These are phyloP conservation scores for Leucophenga montana DNA, from an alignment of 2,888 invertebrate genomes.

Conservation along the genomic window DNA sequence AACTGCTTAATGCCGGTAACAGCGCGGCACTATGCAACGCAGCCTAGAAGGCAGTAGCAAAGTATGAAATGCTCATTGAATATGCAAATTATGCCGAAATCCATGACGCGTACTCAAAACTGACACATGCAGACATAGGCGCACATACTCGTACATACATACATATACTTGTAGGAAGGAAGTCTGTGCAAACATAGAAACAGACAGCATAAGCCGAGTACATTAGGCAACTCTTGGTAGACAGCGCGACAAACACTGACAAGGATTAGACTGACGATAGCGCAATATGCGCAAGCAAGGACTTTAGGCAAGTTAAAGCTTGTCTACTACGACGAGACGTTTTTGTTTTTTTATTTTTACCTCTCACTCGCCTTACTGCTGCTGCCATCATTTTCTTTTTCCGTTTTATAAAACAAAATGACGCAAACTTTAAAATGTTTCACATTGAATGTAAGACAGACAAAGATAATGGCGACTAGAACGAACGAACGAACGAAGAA, in stretches of 20 bases:
- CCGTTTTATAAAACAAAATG: neutral
- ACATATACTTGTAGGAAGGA: no score
- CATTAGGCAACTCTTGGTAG: no score
- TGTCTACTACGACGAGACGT: neutral
- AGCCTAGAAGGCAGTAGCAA: no score
- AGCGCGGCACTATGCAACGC: no score
- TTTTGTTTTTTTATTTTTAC: neutral
- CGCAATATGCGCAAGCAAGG: neutral
- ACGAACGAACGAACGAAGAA: no score
- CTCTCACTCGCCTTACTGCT: neutral
- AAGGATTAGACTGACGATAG: no score
- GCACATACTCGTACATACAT: neutral
- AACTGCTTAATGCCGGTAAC: no score
- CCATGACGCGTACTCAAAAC: slow-evolving; percentile 45
- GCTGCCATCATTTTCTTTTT: neutral
- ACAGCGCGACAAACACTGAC: no score
- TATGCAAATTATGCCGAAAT: slow-evolving; percentile 65
- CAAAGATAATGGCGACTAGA: no score
- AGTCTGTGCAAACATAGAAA: slow-evolving; percentile 10
- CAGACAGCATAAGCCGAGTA: neutral
- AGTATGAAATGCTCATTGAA: slow-evolving; percentile 60
- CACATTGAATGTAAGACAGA: no score
- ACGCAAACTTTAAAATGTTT: no score
- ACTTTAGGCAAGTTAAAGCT: slow-evolving; percentile 37
- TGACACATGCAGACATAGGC: slow-evolving; percentile 19